Evolutionary conservation across 2,888 invertebrate genomes (phyloP).

Genomic region (Sialis fuliginosa): DNA sequence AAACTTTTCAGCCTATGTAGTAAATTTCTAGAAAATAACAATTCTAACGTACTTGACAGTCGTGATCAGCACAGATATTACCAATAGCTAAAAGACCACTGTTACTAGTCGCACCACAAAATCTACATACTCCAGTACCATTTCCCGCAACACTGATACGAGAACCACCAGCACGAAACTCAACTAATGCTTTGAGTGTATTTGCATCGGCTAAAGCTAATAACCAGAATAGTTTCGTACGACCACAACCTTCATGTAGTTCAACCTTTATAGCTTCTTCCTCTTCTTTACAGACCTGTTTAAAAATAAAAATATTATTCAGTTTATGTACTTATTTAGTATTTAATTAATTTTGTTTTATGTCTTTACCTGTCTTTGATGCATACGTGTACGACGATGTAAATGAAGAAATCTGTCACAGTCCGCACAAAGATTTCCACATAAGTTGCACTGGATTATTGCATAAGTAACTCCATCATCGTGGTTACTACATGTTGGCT

Average conservation of each 20-base stretch:
- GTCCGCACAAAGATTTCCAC: conserved; percentile 87
- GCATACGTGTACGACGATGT: conserved; percentile 67
- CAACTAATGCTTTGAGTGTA: conserved; percentile 77
- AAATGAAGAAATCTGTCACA: conserved; percentile 92
- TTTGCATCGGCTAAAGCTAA: conserved; percentile 82
- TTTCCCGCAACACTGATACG: conserved; percentile 24
- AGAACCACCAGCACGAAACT: conserved; percentile 66
- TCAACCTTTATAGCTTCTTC: conserved; percentile 93
- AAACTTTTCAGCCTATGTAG: too few relatives aligned
- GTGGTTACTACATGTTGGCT: conserved; percentile 87
- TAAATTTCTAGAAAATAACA: neutral
- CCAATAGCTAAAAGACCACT: conserved; percentile 77
- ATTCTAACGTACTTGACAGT: conserved; percentile 54
- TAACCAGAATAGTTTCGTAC: conserved; percentile 91
- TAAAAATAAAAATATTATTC: neutral
- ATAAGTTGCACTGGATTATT: conserved; percentile 78
- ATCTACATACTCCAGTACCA: conserved; percentile 59
- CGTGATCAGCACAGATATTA: conserved; percentile 84
- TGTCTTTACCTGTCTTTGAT: conserved; percentile 53
- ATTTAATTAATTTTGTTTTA: neutral
- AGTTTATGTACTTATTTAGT: neutral
- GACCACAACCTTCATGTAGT: conserved; percentile 90
- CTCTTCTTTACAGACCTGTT: conserved; percentile 81
- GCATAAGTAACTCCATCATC: conserved; percentile 89
- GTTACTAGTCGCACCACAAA: conserved; percentile 74